Base-by-base conservation (phyloP, 2,888 invertebrate genomes). In the Rhorus exstirpatorius region DNA sequence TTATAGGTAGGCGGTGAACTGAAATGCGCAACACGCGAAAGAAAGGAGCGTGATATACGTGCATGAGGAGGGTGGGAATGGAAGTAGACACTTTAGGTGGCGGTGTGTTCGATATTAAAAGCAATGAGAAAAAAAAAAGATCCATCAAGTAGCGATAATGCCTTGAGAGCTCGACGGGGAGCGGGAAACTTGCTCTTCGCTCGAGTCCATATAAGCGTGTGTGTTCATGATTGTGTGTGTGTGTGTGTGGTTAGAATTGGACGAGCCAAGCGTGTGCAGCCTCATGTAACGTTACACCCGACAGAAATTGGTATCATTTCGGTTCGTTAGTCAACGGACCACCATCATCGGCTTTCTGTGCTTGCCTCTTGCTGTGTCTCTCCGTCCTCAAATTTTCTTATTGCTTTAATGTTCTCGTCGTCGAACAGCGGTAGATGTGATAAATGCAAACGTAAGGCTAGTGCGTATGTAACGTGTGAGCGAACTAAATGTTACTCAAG, bases 141-240 rank as follows among this genome's bases (percentile, higher is more conserved):
- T 90, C 86, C 87, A 87, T 90, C 90, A 90, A 90, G 90, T 90
- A 90, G 87, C 87, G 87, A 79, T 90, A 90, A 89, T 90, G 88
- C 65, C 87, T 79, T 61, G 83, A 81, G 84, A 84, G 86, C 87
- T 87, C 86, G 85, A 79, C 84, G 84, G 83, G 84, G 55, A 58
- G 46, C 12, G 44, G 17, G 12, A 60, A 67, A 65, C 41, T 49
- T 31, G 74, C 70, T 75, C 67, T 49, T 26, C 3, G 8, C 81
- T 72, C 41, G 19, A 49, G 53, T n/a, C 61, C 68, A 49, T 72
- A 31, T 17, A 58, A 12, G 51, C 51, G 51, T 44, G 63, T 17
- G 74, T 44, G 74, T 77, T 79, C 38, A 60, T 83, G 86, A 85
- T 71, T 49, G 21, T 61, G 70, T 38, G 49, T 53, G 49, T 49